A percentile compares a stretch with the other conserved stretches of the same genome.
phyloP scores from a whole-genome alignment of 2,888 invertebrate species.

The Eupithecia abbreviata region DNA sequence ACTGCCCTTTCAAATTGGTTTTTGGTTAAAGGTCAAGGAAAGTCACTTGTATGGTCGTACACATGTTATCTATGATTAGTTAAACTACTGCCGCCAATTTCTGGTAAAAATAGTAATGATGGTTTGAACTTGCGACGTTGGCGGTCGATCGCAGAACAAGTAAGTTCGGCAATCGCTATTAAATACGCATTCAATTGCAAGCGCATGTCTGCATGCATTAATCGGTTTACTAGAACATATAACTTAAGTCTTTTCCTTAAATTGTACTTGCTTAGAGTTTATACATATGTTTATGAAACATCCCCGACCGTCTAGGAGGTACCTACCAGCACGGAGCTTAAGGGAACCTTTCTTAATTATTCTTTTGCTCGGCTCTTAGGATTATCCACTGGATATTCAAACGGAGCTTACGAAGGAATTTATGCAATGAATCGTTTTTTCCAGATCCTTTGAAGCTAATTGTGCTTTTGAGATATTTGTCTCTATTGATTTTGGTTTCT shows the following conservation, averaged over 20 bases:
- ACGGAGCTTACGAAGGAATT: constrained; percentile 36
- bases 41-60: too few relatives aligned
- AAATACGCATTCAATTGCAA: too few relatives aligned
- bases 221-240: neutral
- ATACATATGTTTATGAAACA: neutral
- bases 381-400: constrained; percentile 52
- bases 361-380: constrained; percentile 62
- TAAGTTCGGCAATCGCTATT: too few relatives aligned
- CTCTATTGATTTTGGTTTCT: neutral
- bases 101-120: too few relatives aligned
- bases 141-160: too few relatives aligned
- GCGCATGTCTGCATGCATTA: too few relatives aligned
- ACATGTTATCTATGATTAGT: too few relatives aligned
- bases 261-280: neutral
- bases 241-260: neutral
- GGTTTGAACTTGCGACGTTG: too few relatives aligned
- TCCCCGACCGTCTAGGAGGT: neutral
- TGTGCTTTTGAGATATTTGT: constrained; percentile 7
- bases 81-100: too few relatives aligned
- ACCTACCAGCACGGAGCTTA: constrained; percentile 41
- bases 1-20: too few relatives aligned
- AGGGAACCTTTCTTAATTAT: constrained; percentile 67
- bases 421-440: constrained; percentile 32
- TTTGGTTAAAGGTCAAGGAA: too few relatives aligned
- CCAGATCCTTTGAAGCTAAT: constrained; percentile 21